Conservation (phyloP, 2,888 invertebrate species). For the Scaeva pyrastri region DNA sequence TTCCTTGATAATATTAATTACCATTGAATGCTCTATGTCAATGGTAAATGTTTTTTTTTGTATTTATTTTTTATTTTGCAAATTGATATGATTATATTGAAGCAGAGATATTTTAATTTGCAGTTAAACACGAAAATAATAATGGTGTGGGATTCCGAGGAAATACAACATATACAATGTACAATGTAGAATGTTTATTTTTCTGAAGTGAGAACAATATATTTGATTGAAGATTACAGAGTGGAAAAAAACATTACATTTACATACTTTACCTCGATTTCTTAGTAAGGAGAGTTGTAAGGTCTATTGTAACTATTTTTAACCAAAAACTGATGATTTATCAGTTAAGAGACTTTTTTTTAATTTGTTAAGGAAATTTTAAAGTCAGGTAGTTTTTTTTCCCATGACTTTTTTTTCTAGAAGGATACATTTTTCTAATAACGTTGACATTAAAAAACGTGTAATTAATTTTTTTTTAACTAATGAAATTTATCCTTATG, state of each 20-base stretch:
- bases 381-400: too few relatives aligned
- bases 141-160: conserved; percentile 49
- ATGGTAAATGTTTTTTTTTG: neutral
- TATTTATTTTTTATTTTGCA: neutral
- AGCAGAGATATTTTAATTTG: conserved; percentile 50
- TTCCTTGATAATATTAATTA: neutral
- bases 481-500: too few relatives aligned
- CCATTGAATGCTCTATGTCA: neutral
- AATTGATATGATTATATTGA: conserved; percentile 36
- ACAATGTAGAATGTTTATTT: neutral
- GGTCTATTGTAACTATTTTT: too few relatives aligned
- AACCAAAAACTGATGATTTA: too few relatives aligned
- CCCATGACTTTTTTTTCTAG: too few relatives aligned
- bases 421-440: too few relatives aligned
- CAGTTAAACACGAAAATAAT: conserved; percentile 48
- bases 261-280: too few relatives aligned
- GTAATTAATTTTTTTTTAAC: too few relatives aligned
- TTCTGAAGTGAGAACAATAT: conserved; percentile 17
- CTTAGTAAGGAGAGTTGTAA: too few relatives aligned
- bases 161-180: neutral
- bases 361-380: too few relatives aligned
- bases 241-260: conserved; percentile 2
- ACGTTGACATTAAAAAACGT: too few relatives aligned
- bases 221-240: conserved; percentile 13
- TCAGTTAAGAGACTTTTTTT: too few relatives aligned